Conservation (phyloP, 2,113 vertebrate genomes). For the Paradisaea rubra region DNA sequence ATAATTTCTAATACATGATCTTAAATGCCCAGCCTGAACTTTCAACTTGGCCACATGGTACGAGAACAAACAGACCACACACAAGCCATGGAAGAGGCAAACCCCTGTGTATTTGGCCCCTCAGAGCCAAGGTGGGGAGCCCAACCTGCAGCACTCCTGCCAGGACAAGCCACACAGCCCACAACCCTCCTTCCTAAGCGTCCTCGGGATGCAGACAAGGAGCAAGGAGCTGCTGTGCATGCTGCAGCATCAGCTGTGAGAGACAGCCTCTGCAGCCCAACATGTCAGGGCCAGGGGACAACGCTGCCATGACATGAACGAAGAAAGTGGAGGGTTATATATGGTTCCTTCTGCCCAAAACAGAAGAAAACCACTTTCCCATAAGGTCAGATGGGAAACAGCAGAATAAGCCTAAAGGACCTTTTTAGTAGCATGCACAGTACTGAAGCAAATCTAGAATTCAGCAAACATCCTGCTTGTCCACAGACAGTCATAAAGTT, state of each 20-base stretch:
- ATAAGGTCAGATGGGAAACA: background rate
- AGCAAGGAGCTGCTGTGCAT: background rate
- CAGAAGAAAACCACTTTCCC: background rate
- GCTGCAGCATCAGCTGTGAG: background rate
- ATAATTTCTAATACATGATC: background rate
- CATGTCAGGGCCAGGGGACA: rapidly evolving
- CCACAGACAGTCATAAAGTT: background rate
- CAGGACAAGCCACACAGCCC: background rate
- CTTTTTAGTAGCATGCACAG: background rate
- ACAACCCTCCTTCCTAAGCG: background rate
- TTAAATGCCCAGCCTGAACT: background rate
- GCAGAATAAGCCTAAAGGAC: background rate
- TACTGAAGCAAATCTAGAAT: background rate
- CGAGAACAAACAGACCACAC: background rate
- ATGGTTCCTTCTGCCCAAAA: background rate
- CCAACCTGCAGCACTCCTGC: background rate
- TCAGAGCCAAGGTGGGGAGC: background rate
- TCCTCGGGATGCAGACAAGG: background rate
- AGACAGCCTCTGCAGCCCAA: background rate
- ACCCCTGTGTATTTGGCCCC: rapidly evolving
- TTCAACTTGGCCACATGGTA: background rate
- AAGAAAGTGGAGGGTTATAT: background rate
- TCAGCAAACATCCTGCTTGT: background rate
- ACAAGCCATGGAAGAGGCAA: background rate
- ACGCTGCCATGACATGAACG: rapidly evolving